Evolutionary conservation across 2,888 invertebrate genomes (phyloP), one percentile per base, ranked within the genome.

Genomic region (Phaonia tiefii): DNA sequence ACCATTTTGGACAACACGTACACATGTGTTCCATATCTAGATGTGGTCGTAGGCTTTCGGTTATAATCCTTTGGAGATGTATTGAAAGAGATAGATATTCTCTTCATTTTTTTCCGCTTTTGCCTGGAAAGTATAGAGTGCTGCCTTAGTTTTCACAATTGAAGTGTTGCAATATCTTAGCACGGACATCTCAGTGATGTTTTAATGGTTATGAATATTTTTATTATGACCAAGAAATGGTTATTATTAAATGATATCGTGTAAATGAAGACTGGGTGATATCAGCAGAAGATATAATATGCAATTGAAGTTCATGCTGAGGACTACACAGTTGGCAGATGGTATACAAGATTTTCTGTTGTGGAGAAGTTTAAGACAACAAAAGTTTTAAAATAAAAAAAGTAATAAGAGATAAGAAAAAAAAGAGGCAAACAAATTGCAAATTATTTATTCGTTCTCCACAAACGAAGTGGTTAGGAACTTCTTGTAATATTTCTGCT

Each of bases 181-280:
- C 80, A 81, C 77, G 77, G 60, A 77, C 77, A 81, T 77, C 77
- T 80, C 25, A 63, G 58, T 44, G 11, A 8, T 15, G n/a, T 63
- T 63, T 63, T 42, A 11, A 63, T 11, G 39, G 42, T 39, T 60
- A 37, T 37, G 60, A 8, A 17, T 39, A 11, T 42, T 63, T 60
- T 63, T 63, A 63, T 63, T 63, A 63, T 63, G 15, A 1, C 20
- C 42, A 42, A 42, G 63, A 63, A 63, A 63, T 63, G 63, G 63
- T 63, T 39, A 63, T 63, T 63, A 63, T 42, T 39, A 60, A 17
- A 11, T 63, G 39, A 39, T 63, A 42, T 42, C 63, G n/a, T 1
- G 13, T 60, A 39, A 60, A 39, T 17, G 31, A 8, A 31, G 31
- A 8, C 31, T 5, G 31, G 31, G 8, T 31, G n/a, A n/a, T n/a